Base-by-base conservation (phyloP, 2,797 vertebrate species). In the Tapirus indicus region DNA sequence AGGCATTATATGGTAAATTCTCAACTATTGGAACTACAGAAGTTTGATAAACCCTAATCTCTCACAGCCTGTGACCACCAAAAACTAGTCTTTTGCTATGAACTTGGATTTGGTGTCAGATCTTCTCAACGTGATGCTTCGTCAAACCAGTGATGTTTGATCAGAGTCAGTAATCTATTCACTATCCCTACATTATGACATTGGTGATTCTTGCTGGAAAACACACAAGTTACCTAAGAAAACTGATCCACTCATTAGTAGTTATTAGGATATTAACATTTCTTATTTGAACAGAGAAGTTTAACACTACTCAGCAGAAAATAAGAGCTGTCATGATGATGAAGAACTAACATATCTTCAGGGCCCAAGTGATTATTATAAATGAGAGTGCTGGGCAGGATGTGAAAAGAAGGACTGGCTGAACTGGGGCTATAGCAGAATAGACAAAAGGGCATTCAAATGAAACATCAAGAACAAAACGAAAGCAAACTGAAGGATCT, bases 271-370 rank as follows among this genome's bases (percentile, higher is more conserved):
- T 56, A 32, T 44, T 44, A 91, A 60, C 20, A 60, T 88, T 74
- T 69, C 41, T 35, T 38, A 64, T 71, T 71, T 80, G 32, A 87
- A 74, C 13, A 49, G n/a, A 85, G 18, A 90, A 77, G 58, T 77
- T 6, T 66, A 77, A 69, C n/a, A 64, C 79, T 74, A 87, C 20
- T 85, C 23, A 95, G 72, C 21, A 77, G 78, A 92, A 93, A 80
- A 72, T 17, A 87, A 78, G 29, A 69, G 32, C 66, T 78, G 66
- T 66, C 91, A 96, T 56, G 92, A 92, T 66, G 47, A 93, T 86
- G 44, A 96, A 83, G 23, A 95, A 52, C 5, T 35, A 64, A 90
- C 12, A 14, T 64, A 68, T 79, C 35, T 86, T 54, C n/a, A 60
- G 44, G n/a, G 21, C 44, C 38, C 20, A 62, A 68, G 16, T 68